phyloP scores from a whole-genome alignment of 2,113 vertebrate genomes.

The Trichomycterus rosablanca region DNA sequence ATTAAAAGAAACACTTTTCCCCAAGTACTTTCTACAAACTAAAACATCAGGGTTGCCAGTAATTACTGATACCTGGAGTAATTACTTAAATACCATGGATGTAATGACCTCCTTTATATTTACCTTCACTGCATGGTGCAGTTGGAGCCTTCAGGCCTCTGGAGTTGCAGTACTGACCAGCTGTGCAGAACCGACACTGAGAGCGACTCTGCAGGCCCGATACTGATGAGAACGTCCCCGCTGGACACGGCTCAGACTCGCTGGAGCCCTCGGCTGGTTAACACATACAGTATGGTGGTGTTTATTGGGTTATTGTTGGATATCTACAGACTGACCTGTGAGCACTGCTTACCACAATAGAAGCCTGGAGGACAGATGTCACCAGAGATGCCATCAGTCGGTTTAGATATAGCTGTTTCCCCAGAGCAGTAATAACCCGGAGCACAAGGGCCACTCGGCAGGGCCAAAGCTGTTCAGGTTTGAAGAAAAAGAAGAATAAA shows the following conservation, averaged over 20 bases:
- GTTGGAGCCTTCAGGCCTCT: constrained; percentile 72
- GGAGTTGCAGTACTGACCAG: constrained; percentile 74
- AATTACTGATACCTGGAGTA: constrained; percentile 11
- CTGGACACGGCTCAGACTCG: constrained; percentile 73
- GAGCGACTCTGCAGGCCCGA: constrained; percentile 56
- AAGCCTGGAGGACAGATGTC: constrained; percentile 78
- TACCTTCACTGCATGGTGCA: constrained; percentile 77
- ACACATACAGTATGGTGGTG: not conserved
- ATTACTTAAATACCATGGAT: constrained; percentile 1
- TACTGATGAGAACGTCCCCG: constrained; percentile 75
- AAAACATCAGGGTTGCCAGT: not conserved
- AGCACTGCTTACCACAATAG: constrained; percentile 74
- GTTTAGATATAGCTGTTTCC: constrained; percentile 69
- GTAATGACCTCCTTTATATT: constrained; percentile 32
- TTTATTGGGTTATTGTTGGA: not conserved
- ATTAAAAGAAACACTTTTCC: too few species aligned
- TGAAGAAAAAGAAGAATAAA: too few species aligned
- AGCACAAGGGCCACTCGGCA: constrained; percentile 75
- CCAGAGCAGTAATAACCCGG: constrained; percentile 80
- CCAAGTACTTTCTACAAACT: constrained; percentile 1
- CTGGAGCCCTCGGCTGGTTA: constrained; percentile 70
- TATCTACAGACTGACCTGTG: constrained; percentile 7
- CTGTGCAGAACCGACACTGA: constrained; percentile 74
- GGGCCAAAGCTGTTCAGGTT: constrained; percentile 77
- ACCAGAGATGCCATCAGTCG: constrained; percentile 74